Conservation (phyloP, 2,797 vertebrate species). For the Peromyscus nudipes region DNA sequence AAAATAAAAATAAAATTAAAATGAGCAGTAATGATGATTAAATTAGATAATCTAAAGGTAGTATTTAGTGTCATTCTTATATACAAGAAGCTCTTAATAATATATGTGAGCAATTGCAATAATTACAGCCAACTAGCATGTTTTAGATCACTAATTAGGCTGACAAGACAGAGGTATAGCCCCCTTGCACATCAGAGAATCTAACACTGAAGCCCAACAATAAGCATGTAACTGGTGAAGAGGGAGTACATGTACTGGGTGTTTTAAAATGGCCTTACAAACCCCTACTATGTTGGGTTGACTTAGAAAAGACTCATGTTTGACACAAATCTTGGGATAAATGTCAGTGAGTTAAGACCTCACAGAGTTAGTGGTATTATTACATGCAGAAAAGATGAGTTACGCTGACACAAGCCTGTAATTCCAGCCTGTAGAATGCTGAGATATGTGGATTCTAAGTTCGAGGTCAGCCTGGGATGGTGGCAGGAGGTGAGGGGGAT, state of each 20-base stretch:
- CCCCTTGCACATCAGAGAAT: not conserved
- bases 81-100: not conserved
- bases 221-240: not conserved
- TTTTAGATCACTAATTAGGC: not conserved
- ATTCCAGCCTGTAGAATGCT: not conserved
- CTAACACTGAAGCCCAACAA: not conserved
- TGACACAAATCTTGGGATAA: not conserved
- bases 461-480: not conserved
- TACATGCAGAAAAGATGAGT: not conserved
- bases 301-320: not conserved
- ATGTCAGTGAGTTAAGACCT: not conserved
- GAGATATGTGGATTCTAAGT: not conserved
- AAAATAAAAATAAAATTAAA: not conserved
- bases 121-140: not conserved
- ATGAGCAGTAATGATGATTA: not conserved
- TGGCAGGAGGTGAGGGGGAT: too few relatives aligned
- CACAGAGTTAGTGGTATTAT: not conserved
- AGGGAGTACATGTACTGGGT: not conserved
- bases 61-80: not conserved
- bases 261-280: not conserved
- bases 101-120: not conserved
- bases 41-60: not conserved
- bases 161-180: not conserved
- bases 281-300: not conserved
- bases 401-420: not conserved